These are phyloP conservation scores for Lithophane leautieri DNA, from an alignment of 2,888 invertebrate species.

Conservation along the genomic window DNA sequence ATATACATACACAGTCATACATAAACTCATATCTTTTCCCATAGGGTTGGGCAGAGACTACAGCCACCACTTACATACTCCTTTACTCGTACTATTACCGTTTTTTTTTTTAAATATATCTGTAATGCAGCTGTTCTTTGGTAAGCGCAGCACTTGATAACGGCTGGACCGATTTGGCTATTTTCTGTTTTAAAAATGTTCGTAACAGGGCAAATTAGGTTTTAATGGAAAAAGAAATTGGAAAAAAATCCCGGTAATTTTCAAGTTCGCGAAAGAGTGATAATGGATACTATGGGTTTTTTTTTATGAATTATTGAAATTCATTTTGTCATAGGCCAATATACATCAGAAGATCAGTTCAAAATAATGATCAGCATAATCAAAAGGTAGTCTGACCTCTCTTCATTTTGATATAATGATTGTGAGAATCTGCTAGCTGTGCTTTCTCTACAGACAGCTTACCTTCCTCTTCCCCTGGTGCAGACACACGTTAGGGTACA, in stretches of 20 bases:
- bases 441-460: neutral
- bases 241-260: neutral
- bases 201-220: too few relatives aligned
- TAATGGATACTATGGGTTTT: neutral
- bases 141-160: neutral
- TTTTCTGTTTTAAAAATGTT: neutral
- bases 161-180: neutral
- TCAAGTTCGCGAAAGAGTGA: neutral
- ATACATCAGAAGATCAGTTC: neutral
- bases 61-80: too few relatives aligned
- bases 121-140: neutral
- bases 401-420: neutral
- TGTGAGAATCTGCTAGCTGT: too few relatives aligned
- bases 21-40: too few relatives aligned
- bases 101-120: too few relatives aligned
- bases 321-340: too few relatives aligned
- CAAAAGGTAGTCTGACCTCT: neutral
- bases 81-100: too few relatives aligned
- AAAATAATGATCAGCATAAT: neutral
- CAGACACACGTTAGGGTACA: constrained; percentile 99
- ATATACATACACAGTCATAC: too few relatives aligned
- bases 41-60: neutral
- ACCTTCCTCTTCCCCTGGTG: constrained; percentile 98
- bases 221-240: neutral
- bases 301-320: neutral